These are phyloP conservation scores for Vireo griseus DNA, from an alignment of 2,797 vertebrate species.

Conservation along the genomic window DNA sequence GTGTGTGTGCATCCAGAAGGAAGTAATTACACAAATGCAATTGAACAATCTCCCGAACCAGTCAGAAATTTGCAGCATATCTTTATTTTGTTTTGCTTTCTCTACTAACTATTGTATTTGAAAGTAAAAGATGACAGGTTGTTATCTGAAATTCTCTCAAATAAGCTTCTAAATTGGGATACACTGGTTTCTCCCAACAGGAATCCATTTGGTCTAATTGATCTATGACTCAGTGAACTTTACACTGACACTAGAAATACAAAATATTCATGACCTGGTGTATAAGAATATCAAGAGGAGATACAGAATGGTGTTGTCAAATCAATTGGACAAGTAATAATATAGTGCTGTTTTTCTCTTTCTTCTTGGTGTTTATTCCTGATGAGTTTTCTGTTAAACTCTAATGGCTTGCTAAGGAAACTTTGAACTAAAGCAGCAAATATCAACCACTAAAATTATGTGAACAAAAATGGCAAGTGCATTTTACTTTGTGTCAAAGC, in stretches of 20 bases:
- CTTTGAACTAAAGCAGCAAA: background rate
- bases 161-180: background rate
- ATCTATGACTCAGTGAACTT: background rate
- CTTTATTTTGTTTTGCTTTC: background rate
- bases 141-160: background rate
- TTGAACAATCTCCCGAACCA: background rate
- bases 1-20: background rate
- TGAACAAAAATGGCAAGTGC: background rate
- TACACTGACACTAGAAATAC: background rate
- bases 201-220: background rate
- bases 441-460: background rate
- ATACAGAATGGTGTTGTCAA: background rate
- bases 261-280: background rate
- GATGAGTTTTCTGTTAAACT: background rate
- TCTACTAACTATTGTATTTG: background rate
- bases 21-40: background rate
- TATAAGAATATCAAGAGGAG: background rate
- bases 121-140: background rate
- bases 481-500: background rate
- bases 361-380: background rate
- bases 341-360: background rate
- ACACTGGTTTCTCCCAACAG: background rate
- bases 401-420: background rate
- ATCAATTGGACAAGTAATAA: background rate
- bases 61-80: background rate